Evolutionary conservation across 1,140 invertebrate genomes (phyloP), one percentile per base, ranked within the genome.

Genomic region (Holotrichia oblita): DNA sequence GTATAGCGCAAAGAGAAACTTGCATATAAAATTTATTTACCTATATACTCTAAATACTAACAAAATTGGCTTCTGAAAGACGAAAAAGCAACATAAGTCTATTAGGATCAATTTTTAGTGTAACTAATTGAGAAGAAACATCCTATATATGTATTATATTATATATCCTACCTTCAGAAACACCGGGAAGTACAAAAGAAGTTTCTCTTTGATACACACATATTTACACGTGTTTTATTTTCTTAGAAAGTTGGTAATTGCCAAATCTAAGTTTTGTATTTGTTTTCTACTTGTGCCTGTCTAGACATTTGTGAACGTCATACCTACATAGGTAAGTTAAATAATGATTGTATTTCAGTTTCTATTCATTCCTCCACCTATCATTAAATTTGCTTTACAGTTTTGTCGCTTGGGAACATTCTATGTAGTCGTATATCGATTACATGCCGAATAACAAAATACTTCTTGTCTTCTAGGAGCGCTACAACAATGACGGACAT

Each of bases 381-480:
- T 34, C 4, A 34, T 34, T 34, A 34, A 34, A 34, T 34, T 34
- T 34, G 27, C 27, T 34, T 34, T 34, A 34, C 27, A 34, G 27
- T 4, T 1, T 34, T 34, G 27, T 4, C 27, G 27, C 27, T 34
- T 34, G 27, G 61, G 12, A 69, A 24, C 61, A 69, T 10, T 0
- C 61, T 27, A 6, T 69, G 22, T 69, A 69, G 6, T 69, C 61
- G 9, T 7, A 69, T 0, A 10, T 9, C 10, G n/a, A 10, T 6
- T 69, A n/a, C 22, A 24, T 20, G 3, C 4, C 22, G 20, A 27
- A 34, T 69, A 69, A 69, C 61, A 10, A 6, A 69, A 24, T 22
- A 20, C 61, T 74, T 74, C 41, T 74, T 74, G n/a, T 74, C 40
- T 74, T 74, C 40, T 44, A 74, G 73, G 73, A 41, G 41, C 17